Conservation (phyloP, 2,113 vertebrate species). For the Arothron firmamentum region DNA sequence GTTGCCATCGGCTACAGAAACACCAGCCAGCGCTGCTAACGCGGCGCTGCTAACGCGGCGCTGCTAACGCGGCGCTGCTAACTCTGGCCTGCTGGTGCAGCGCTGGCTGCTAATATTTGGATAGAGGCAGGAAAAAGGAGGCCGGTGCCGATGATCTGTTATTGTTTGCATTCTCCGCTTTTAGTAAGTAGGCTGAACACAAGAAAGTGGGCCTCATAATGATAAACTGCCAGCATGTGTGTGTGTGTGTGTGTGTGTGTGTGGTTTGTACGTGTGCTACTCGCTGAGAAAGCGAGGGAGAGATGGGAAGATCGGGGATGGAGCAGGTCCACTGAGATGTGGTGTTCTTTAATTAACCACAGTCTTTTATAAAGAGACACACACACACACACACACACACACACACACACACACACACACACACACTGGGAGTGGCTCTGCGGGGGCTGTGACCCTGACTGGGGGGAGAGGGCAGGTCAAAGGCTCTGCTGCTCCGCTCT, state of each 20-base stretch:
- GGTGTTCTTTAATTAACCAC: constrained; percentile 70
- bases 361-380: constrained; percentile 43
- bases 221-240: too few relatives aligned
- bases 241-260: neutral
- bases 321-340: constrained; percentile 63
- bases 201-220: constrained; percentile 8
- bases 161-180: constrained; percentile 34
- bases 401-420: constrained; percentile 11
- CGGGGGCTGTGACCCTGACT: constrained; percentile 48
- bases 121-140: constrained; percentile 32
- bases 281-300: constrained; percentile 28
- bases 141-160: neutral
- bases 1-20: constrained; percentile 45
- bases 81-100: too few relatives aligned
- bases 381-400: constrained; percentile 37
- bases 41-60: constrained; percentile 34
- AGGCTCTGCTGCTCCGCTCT: constrained; percentile 43
- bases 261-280: constrained; percentile 20
- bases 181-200: constrained; percentile 40
- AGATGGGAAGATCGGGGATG: constrained; percentile 54
- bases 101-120: constrained; percentile 37
- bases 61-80: constrained; percentile 38
- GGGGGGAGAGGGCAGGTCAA: constrained; percentile 45
- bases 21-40: constrained; percentile 34
- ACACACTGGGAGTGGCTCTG: constrained; percentile 38